phyloP scores from a whole-genome alignment of 2,797 vertebrate species.

The Chaunax sp. region DNA sequence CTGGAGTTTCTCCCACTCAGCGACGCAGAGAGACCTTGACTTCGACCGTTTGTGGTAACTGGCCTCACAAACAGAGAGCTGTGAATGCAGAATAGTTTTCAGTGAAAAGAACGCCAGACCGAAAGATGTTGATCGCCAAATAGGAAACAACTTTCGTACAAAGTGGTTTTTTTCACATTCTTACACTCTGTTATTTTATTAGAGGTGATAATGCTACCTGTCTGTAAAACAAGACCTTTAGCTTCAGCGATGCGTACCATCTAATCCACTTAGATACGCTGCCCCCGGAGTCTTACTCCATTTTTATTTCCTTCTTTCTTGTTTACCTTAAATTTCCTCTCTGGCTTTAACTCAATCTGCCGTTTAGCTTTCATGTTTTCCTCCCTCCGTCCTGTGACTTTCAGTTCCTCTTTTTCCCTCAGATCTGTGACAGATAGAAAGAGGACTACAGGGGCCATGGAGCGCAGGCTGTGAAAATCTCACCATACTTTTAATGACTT shows the following conservation, averaged over 20 bases:
- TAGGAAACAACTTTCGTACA: constrained; percentile 46
- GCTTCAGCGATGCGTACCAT: constrained; percentile 22
- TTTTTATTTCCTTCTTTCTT: constrained; percentile 32
- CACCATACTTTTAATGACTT: constrained; percentile 87
- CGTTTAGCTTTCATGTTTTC: constrained; percentile 7
- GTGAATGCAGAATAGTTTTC: constrained; percentile 61
- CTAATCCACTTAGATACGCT: constrained; percentile 47
- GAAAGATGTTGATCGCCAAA: constrained; percentile 54
- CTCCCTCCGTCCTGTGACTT: neutral
- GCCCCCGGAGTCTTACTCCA: constrained; percentile 16
- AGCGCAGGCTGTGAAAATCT: constrained; percentile 81
- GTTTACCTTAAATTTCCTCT: constrained; percentile 51
- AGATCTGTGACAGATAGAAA: constrained; percentile 58
- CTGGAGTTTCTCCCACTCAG: constrained; percentile 64
- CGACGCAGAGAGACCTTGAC: constrained; percentile 61
- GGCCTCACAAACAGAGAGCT: constrained; percentile 37
- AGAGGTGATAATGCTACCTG: constrained; percentile 34
- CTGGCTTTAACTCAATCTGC: constrained; percentile 30
- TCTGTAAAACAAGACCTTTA: constrained; percentile 50
- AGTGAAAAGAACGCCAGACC: constrained; percentile 48
- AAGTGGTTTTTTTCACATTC: constrained; percentile 55
- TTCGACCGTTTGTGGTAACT: constrained; percentile 46
- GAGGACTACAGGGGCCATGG: constrained; percentile 64
- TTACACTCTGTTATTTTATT: constrained; percentile 50
- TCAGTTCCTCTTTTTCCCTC: constrained; percentile 34